Conservation (phyloP, 2,113 vertebrate species). For the Cheirogaleus medius region DNA sequence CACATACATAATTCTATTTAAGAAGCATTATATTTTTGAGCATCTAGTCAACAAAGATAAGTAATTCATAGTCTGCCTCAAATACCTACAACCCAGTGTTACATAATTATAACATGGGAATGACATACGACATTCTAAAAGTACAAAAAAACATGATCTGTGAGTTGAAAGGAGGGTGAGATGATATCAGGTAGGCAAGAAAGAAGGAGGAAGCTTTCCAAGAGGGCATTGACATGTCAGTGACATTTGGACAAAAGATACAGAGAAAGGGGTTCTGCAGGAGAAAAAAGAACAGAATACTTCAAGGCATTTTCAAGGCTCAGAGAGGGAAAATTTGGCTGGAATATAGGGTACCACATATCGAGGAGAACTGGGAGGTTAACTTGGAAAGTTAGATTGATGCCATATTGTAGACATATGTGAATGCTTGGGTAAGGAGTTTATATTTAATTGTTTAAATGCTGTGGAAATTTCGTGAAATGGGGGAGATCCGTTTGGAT, state of each 20-base stretch:
- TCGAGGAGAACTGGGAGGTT: neutral
- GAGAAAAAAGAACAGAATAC: neutral
- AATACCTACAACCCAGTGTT: neutral
- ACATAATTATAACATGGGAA: neutral
- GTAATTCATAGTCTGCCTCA: neutral
- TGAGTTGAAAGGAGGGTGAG: neutral
- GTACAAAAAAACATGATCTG: neutral
- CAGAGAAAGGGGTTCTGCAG: neutral
- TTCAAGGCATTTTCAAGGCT: constrained; percentile 14
- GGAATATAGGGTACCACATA: neutral
- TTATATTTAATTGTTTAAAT: neutral
- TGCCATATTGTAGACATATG: neutral
- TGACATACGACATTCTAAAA: neutral
- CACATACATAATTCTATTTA: neutral
- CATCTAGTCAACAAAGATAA: neutral
- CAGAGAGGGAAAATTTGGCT: neutral
- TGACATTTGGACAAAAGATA: neutral
- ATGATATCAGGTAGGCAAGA: neutral
- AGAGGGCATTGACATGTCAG: too few relatives aligned
- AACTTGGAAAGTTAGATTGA: constrained; percentile 30
- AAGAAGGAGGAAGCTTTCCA: neutral
- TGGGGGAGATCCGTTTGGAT: neutral
- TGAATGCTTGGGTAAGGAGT: neutral
- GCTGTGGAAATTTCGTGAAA: neutral
- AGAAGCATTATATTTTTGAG: neutral